These are phyloP conservation scores for Stomatorhinus ivindoensis DNA, from an alignment of 2,113 vertebrate genomes.

Conservation along the genomic window DNA sequence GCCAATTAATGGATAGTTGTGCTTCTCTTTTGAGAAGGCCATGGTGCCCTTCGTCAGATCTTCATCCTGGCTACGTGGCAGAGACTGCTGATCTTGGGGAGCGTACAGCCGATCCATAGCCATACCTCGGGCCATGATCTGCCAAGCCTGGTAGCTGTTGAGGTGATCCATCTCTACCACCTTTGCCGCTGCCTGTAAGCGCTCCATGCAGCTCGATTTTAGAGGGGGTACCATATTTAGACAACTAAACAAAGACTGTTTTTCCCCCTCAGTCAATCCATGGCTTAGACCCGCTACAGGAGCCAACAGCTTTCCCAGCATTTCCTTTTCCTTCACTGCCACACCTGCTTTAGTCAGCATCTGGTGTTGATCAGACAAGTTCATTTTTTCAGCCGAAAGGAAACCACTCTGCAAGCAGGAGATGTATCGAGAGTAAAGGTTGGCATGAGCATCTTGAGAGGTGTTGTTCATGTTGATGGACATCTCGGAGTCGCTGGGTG, in stretches of 20 bases:
- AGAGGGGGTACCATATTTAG: constrained; percentile 58
- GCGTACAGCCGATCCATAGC: constrained; percentile 59
- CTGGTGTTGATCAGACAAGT: constrained; percentile 78
- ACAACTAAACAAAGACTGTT: constrained; percentile 69
- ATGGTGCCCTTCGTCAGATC: constrained; percentile 72
- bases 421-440: constrained; percentile 89
- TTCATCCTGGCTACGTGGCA: constrained; percentile 67
- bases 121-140: constrained; percentile 83
- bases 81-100: constrained; percentile 72
- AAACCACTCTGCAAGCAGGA: constrained; percentile 94
- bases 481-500: constrained; percentile 60
- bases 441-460: constrained; percentile 87
- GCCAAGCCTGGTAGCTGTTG: constrained; percentile 94
- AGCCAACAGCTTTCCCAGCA: constrained; percentile 18
- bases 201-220: constrained; percentile 48
- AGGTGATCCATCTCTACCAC: constrained; percentile 85
- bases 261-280: constrained; percentile 44
- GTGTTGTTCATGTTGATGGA: constrained; percentile 82
- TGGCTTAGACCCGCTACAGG: constrained; percentile 23
- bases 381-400: constrained; percentile 80
- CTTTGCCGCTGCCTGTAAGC: constrained; percentile 44
- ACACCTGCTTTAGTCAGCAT: constrained; percentile 83
- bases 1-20: neutral
- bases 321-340: constrained; percentile 82
- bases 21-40: constrained; percentile 37